Evolutionary conservation across 2,888 invertebrate species (phyloP).

Genomic region (Orthonevra nobilis): DNA sequence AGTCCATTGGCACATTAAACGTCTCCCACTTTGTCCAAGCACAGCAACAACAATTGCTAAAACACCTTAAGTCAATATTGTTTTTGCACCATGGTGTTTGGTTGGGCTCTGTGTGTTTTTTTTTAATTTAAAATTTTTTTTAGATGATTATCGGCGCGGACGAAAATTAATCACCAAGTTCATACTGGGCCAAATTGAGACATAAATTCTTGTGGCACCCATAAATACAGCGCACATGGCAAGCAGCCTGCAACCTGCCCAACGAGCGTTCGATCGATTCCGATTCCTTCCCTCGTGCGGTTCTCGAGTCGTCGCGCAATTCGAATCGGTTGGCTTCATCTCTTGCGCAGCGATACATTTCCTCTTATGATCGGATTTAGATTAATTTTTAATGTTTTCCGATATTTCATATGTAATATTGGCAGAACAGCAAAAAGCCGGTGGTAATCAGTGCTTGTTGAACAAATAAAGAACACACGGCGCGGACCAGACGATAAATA

Average conservation of each 20-base stretch:
- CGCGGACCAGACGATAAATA: constrained; percentile 63
- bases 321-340: constrained; percentile 49
- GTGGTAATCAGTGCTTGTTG: constrained; percentile 71
- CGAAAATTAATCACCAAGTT: constrained; percentile 72
- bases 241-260: constrained; percentile 18
- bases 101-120: constrained; percentile 1
- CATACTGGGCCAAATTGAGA: constrained; percentile 77
- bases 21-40: constrained; percentile 26
- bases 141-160: constrained; percentile 71
- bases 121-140: constrained; percentile 56
- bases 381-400: constrained; percentile 72
- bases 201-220: constrained; percentile 76
- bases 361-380: constrained; percentile 69
- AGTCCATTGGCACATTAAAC: constrained; percentile 25
- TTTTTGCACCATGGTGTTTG: constrained; percentile 1
- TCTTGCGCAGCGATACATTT: constrained; percentile 65
- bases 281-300: constrained; percentile 14
- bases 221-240: constrained; percentile 55
- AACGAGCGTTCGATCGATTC: constrained; percentile 38
- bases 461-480: constrained; percentile 71
- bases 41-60: constrained; percentile 9
- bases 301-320: constrained; percentile 2
- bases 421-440: constrained; percentile 66
- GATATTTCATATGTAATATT: constrained; percentile 69
- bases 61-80: constrained; percentile 29